phyloP scores from a whole-genome alignment of 2,113 vertebrate species.

The Emydocephalus ijimae region DNA sequence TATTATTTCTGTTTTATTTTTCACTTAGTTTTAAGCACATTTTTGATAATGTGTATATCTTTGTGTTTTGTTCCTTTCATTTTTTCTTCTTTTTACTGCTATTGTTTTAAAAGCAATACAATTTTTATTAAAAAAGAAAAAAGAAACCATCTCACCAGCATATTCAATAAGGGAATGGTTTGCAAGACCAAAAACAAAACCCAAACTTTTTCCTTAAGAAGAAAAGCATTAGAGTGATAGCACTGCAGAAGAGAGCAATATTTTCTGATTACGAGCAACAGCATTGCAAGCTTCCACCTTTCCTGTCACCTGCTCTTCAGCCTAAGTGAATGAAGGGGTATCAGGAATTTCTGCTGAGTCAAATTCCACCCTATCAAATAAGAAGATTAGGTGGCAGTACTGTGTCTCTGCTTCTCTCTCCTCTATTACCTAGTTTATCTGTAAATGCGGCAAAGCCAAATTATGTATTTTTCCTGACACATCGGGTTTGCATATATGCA shows the following conservation, averaged over 20 bases:
- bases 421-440: neutral
- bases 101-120: neutral
- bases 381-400: neutral
- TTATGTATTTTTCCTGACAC: neutral
- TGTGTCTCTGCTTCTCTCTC: neutral
- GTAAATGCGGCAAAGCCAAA: neutral
- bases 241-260: neutral
- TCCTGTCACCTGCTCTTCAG: neutral
- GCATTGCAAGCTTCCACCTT: neutral
- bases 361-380: neutral
- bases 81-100: neutral
- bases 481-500: neutral
- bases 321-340: neutral
- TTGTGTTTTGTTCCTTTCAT: neutral
- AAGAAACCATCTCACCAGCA: neutral
- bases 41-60: neutral
- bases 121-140: neutral
- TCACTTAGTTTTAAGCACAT: neutral
- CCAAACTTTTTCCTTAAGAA: neutral
- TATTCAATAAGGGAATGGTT: fast-evolving
- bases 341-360: neutral
- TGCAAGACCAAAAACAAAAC: neutral
- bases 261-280: neutral
- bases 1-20: neutral
- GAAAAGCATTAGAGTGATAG: neutral